These are phyloP conservation scores for Urocyon cinereoargenteus DNA, from an alignment of 2,797 vertebrate species.

Conservation along the genomic window DNA sequence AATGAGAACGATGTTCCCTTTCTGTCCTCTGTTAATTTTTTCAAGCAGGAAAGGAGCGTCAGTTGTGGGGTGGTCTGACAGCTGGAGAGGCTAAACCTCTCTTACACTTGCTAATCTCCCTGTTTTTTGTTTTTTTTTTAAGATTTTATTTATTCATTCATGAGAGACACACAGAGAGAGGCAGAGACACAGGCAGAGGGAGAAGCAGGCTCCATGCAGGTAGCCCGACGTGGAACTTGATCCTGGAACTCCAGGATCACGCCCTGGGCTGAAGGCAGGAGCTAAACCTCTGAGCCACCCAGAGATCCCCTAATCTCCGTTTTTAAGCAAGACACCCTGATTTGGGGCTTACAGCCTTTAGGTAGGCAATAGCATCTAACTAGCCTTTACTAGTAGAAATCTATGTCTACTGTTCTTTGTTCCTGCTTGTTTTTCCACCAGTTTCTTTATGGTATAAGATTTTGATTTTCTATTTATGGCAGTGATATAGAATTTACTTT, in stretches of 20 bases:
- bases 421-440: neutral
- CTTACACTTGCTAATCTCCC: neutral
- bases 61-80: neutral
- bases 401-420: neutral
- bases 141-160: too few relatives aligned
- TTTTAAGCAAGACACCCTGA: neutral
- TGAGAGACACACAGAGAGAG: too few relatives aligned
- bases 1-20: neutral
- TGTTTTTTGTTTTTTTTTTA: too few relatives aligned
- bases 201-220: too few relatives aligned
- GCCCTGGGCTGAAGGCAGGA: too few relatives aligned
- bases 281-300: too few relatives aligned
- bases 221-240: too few relatives aligned
- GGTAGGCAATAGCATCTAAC: neutral
- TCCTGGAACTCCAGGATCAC: too few relatives aligned
- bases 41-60: neutral
- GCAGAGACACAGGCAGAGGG: too few relatives aligned
- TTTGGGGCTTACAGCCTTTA: neutral
- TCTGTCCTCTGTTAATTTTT: neutral
- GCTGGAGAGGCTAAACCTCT: neutral
- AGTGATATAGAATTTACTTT: neutral
- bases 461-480: slow-evolving; percentile 28
- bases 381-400: neutral
- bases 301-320: neutral
- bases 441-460: neutral